These are phyloP conservation scores for Microctonus hyperodae DNA, from an alignment of 2,888 invertebrate genomes.

Conservation along the genomic window DNA sequence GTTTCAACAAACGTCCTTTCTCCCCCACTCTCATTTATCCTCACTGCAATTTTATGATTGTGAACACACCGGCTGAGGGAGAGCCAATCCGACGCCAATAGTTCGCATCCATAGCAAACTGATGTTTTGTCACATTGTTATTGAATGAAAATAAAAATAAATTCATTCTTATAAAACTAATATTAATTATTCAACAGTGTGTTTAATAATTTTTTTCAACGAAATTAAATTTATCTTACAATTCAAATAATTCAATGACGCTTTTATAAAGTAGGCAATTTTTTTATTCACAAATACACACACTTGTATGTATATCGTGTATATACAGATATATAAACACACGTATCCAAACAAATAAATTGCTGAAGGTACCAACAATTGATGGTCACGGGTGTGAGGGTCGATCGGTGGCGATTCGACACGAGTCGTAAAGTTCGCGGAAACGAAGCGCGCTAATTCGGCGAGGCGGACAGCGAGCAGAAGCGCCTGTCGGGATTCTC, in stretches of 20 bases:
- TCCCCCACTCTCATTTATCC: background rate
- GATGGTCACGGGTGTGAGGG: slow-evolving; percentile 26
- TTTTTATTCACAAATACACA: background rate
- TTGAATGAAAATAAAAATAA: background rate
- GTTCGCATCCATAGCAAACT: background rate
- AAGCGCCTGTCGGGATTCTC: slow-evolving; percentile 20
- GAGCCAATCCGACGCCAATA: background rate
- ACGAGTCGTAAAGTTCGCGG: slow-evolving; percentile 35
- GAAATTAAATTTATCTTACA: too few species aligned
- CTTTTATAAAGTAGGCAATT: background rate
- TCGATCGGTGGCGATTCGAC: slow-evolving; percentile 33
- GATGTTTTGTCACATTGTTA: background rate
- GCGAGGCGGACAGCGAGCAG: slow-evolving; percentile 26
- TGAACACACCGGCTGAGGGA: background rate
- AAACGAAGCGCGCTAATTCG: slow-evolving; percentile 31
- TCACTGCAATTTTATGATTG: background rate
- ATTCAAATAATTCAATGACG: too few species aligned
- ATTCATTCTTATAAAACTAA: too few species aligned
- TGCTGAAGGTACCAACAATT: slow-evolving; percentile 17
- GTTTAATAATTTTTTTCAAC: too few species aligned
- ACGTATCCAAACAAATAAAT: slow-evolving; percentile 6
- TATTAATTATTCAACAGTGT: too few species aligned
- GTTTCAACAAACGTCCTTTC: background rate
- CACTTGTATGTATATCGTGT: background rate
- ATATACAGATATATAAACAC: background rate